Base-by-base conservation (phyloP, 2,888 invertebrate genomes). In the Archips xylosteana region DNA sequence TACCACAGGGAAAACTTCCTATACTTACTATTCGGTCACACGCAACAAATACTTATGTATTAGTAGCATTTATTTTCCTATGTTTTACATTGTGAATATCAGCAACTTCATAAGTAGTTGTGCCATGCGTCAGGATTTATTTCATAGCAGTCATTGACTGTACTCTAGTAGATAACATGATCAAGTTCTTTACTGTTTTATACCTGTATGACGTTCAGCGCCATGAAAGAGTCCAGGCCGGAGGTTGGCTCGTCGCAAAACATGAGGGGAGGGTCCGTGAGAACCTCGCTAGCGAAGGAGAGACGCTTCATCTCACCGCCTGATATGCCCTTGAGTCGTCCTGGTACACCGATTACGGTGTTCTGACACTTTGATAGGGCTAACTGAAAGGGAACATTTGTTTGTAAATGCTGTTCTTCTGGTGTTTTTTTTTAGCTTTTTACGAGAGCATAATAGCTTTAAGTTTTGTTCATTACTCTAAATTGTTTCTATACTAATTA, bases 191-290 rank as follows among this genome's bases (percentile, higher is more conserved):
- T 23, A 23, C 23, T n/a, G n/a, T n/a, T 12, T 57, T 32, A 32
- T 32, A 97, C 97, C 88, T 97, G 96, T 23, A 98, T 96, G 2
- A 99, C 98, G 88, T 97, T 98, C 85, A 98, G 97, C 0, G 99
- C 99, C 98, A 99, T 99, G 84, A 97, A 99, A 0, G 99, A 98
- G 89, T 99, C 99, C 73, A 99, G 94, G 1, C 99, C 99, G 0
- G 99, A 99, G 0, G 99, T 99, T 0, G 99, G 99, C 84, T 99
- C 99, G 84, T 99, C 99, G 87, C 99, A 99, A 87, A 99, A 98
- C 95, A 99, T 96, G 60, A 99, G 93, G 0, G 98, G 97, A 0
- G 99, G 99, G 92, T 99, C 98, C 0, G 99, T 99, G 61, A 99
- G 94, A 2, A 99, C 97, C 94, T 99, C 99, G n/a, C 98, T 97